phyloP scores from a whole-genome alignment of 2,888 invertebrate species.

The Machimus atricapillus region DNA sequence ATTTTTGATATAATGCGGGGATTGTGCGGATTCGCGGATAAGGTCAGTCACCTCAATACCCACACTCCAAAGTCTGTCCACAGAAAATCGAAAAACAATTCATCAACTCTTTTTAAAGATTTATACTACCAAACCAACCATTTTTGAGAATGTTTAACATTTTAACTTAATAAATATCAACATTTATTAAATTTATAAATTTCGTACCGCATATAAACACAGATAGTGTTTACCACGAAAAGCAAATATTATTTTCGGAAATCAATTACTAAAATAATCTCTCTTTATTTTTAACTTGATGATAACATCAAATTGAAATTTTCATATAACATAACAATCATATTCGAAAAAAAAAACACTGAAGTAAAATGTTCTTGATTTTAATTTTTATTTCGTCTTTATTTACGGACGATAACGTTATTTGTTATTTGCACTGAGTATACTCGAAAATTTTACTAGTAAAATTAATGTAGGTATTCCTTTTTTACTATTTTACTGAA shows the following conservation, averaged over 20 bases:
- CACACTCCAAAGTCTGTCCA: background rate
- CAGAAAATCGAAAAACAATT: background rate
- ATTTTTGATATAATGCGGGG: slow-evolving; percentile 81
- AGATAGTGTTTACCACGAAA: background rate
- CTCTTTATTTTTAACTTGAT: background rate
- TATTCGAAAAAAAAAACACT: background rate
- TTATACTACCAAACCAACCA: too few species aligned
- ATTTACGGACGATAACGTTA: background rate
- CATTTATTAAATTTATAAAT: too few species aligned
- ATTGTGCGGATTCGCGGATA: slow-evolving; percentile 61
- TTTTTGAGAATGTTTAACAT: too few species aligned
- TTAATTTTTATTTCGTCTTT: background rate
- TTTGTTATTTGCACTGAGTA: background rate
- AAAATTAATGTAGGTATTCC: background rate
- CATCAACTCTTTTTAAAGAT: background rate
- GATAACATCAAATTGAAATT: background rate
- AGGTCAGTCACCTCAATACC: slow-evolving; percentile 60
- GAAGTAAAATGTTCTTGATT: background rate
- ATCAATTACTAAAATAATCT: background rate
- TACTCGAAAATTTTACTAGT: background rate
- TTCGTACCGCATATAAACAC: too few species aligned
- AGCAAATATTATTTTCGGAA: background rate
- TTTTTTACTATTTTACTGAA: background rate
- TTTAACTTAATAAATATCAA: too few species aligned
- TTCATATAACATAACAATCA: background rate